phyloP scores from a whole-genome alignment of 2,113 vertebrate genomes.

The Tragulus kanchil region DNA sequence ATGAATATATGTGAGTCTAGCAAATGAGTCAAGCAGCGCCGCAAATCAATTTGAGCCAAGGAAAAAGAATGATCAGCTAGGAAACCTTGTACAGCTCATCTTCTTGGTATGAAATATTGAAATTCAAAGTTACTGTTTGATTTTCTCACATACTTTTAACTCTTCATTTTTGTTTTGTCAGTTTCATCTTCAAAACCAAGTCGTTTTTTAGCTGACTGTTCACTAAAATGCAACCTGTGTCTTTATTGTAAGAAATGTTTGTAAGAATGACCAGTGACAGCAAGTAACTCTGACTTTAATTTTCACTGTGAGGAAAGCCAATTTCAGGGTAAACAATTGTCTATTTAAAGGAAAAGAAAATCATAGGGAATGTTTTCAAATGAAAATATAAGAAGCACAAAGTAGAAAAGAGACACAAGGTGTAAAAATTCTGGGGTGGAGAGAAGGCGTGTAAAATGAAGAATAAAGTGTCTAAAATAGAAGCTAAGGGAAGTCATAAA shows the following conservation, averaged over 20 bases:
- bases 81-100: background rate
- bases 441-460: conserved; percentile 55
- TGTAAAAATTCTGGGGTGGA: conserved; percentile 73
- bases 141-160: conserved; percentile 38
- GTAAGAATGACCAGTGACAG: conserved; percentile 17
- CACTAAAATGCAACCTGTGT: conserved; percentile 38
- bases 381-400: conserved; percentile 70
- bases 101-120: conserved; percentile 28
- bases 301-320: conserved; percentile 14
- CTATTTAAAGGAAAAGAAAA: conserved; percentile 50
- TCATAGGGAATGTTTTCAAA: conserved; percentile 63
- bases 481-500: conserved; percentile 64
- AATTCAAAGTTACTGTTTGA: conserved; percentile 30
- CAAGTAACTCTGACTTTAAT: conserved; percentile 48
- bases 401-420: conserved; percentile 65
- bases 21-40: background rate
- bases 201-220: conserved; percentile 31
- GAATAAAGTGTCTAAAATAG: conserved; percentile 74
- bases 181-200: conserved; percentile 34
- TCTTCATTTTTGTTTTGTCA: conserved; percentile 53
- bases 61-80: background rate
- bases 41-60: conserved; percentile 19
- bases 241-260: conserved; percentile 49
- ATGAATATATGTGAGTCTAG: conserved; percentile 18
- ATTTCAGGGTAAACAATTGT: conserved; percentile 44